phyloP scores from a whole-genome alignment of 2,797 vertebrate genomes.

The Morus bassanus region DNA sequence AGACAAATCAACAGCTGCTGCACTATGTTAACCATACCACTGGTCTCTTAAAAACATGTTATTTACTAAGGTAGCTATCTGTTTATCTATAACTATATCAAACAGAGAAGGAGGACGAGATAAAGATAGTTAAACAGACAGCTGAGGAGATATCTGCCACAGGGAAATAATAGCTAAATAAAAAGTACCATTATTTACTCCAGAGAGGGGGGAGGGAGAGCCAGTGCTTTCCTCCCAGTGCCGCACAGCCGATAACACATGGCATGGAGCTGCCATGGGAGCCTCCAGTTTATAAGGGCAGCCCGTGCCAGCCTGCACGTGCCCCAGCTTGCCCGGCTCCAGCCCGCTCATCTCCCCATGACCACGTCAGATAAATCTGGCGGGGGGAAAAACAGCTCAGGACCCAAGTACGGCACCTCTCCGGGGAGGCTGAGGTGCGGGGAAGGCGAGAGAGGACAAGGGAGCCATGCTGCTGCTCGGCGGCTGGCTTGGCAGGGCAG shows the following conservation, averaged over 20 bases:
- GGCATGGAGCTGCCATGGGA: rapidly evolving
- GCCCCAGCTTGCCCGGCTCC: background rate
- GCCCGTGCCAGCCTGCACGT: rapidly evolving
- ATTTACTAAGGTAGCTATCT: conserved; percentile 72
- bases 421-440: background rate
- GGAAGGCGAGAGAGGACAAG: background rate
- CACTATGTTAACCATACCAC: conserved; percentile 56
- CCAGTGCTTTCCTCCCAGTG: background rate
- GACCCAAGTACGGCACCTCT: rapidly evolving
- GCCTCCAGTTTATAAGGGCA: background rate
- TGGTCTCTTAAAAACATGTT: conserved; percentile 65
- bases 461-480: rapidly evolving
- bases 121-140: conserved; percentile 70
- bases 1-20: conserved; percentile 71
- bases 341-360: rapidly evolving
- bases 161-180: conserved; percentile 71
- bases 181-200: conserved; percentile 67
- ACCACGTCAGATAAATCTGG: rapidly evolving
- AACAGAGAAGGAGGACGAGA: conserved; percentile 54
- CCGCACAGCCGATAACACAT: background rate
- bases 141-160: conserved; percentile 54
- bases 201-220: background rate
- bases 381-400: rapidly evolving
- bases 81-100: conserved; percentile 71
- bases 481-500: background rate